A percentile compares a stretch with the other conserved stretches of the same genome.
Evolutionary conservation across 2,888 invertebrate species (phyloP).

Genomic region (Epinotia brunnichana): DNA sequence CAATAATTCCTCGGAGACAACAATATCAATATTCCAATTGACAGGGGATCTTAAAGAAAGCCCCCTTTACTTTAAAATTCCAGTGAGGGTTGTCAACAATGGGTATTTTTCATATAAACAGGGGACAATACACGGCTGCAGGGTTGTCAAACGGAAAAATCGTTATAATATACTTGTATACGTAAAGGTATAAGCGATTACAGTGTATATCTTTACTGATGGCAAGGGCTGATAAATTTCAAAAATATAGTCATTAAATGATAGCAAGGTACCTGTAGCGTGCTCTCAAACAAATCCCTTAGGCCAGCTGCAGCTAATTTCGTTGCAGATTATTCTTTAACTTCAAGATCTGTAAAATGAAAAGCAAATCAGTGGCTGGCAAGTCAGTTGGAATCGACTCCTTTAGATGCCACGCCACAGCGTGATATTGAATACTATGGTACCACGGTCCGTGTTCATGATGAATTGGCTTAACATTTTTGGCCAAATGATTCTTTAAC

Average conservation of each 20-base stretch:
- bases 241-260: background rate
- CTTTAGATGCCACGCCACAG: too few relatives aligned
- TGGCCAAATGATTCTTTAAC: too few relatives aligned
- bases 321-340: too few relatives aligned
- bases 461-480: too few relatives aligned
- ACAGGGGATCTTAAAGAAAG: conserved; percentile 48
- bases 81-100: conserved; percentile 49
- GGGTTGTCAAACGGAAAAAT: conserved; percentile 46
- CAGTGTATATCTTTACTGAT: background rate
- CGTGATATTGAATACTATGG: too few relatives aligned
- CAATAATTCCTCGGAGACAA: conserved; percentile 34
- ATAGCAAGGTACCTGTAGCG: too few relatives aligned
- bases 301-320: too few relatives aligned
- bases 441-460: too few relatives aligned
- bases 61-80: conserved; percentile 49
- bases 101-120: conserved; percentile 51
- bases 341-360: too few relatives aligned
- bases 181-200: conserved; percentile 1
- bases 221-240: background rate
- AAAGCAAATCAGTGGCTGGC: too few relatives aligned
- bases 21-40: conserved; percentile 49
- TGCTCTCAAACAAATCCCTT: too few relatives aligned
- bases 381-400: too few relatives aligned
- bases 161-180: conserved; percentile 11
- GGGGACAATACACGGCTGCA: conserved; percentile 46